Percentiles rank a stretch among this genome's conserved stretches.
phyloP scores from a whole-genome alignment of 2,888 invertebrate species.

The Megalurothrips usitatus region DNA sequence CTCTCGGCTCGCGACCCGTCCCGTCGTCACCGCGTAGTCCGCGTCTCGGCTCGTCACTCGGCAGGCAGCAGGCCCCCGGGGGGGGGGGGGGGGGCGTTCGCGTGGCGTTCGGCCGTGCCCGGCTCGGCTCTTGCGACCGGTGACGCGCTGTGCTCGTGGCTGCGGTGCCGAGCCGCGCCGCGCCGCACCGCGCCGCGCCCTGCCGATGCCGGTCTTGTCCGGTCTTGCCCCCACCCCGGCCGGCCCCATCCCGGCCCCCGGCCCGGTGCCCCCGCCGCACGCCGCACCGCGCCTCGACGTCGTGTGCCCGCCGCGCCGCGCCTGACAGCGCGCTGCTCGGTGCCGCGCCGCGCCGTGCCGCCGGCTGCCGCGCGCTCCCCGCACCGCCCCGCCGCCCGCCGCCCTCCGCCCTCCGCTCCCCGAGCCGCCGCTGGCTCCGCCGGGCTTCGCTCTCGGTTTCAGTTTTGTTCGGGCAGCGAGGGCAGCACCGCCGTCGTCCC shows the following conservation, averaged over 20 bases:
- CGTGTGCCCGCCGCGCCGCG: no score
- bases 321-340: no score
- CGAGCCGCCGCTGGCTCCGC: not conserved
- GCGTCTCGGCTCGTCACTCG: not conserved
- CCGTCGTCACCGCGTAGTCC: not conserved
- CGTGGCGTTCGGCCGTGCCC: not conserved
- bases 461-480: not conserved
- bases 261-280: no score
- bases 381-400: not conserved
- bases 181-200: not conserved
- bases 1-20: no score
- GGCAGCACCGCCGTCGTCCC: not conserved
- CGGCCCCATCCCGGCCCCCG: no score
- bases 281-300: no score
- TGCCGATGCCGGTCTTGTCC: no score
- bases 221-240: no score
- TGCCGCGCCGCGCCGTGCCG: not conserved
- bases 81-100: no score
- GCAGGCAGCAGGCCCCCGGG: no score
- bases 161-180: not conserved
- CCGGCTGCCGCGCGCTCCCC: no score
- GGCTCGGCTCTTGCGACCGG: not conserved
- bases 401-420: not conserved
- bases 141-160: not conserved
- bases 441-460: not conserved